phyloP scores from a whole-genome alignment of 2,888 invertebrate genomes.

The Cistogaster globosa region DNA sequence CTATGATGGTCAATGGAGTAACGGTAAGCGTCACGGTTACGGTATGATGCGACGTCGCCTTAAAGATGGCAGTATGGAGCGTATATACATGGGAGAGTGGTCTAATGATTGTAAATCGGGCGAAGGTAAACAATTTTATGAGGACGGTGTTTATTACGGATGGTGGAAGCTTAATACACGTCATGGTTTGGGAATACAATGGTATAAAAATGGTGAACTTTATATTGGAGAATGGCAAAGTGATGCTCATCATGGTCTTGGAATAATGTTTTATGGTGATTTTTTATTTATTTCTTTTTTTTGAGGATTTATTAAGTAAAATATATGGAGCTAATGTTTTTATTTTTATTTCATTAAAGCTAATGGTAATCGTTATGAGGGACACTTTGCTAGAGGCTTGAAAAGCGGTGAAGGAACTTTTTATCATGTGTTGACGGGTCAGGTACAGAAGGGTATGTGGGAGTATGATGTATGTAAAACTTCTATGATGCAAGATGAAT shows the following conservation, averaged over 20 bases:
- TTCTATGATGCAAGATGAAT: conserved; percentile 79
- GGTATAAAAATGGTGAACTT: conserved; percentile 78
- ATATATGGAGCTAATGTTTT: background rate
- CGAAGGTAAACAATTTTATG: conserved; percentile 81
- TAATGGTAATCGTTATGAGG: conserved; percentile 82
- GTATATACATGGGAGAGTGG: conserved; percentile 80
- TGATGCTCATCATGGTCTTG: conserved; percentile 79
- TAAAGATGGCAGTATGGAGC: conserved; percentile 74
- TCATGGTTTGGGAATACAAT: conserved; percentile 80
- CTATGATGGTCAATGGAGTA: conserved; percentile 80
- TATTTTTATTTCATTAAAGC: conserved; percentile 71
- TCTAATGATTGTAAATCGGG: conserved; percentile 78
- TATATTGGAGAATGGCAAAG: conserved; percentile 81
- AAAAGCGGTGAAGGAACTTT: conserved; percentile 82
- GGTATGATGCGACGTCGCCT: conserved; percentile 78
- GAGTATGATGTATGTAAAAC: conserved; percentile 77
- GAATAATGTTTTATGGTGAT: conserved; percentile 79
- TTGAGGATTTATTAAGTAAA: background rate
- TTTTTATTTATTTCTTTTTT: too few relatives aligned
- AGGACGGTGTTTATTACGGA: conserved; percentile 78
- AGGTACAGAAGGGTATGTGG: conserved; percentile 82
- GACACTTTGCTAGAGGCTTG: conserved; percentile 78
- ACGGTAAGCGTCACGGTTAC: conserved; percentile 78
- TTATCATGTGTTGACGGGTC: conserved; percentile 80
- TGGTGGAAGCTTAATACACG: conserved; percentile 81